Evolutionary conservation across 2,888 invertebrate species (phyloP), one percentile per base, ranked within the genome.

Genomic region (Brachyptera putata): DNA sequence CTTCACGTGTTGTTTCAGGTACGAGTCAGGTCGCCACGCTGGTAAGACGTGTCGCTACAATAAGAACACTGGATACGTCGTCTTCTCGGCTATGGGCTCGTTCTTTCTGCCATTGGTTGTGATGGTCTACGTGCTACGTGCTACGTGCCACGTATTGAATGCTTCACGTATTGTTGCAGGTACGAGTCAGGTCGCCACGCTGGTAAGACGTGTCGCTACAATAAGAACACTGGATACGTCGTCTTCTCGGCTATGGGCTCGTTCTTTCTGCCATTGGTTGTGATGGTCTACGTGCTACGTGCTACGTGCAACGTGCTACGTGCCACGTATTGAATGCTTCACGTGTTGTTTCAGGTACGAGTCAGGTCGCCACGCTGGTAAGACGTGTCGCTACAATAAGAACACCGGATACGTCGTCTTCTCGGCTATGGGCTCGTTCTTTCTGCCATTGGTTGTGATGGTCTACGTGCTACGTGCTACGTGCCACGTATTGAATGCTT

Each of bases 211-310:
- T 97, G 97, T 73, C 83, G 89, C 13, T 91, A 97, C 77, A 93
- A 94, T 74, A 87, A 94, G 71, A 93, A 93, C 72, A 86, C 89
- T 39, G 87, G 90, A n/a, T 97, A 96, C 77, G 97, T 97, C 36
- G 88, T 96, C 58, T 91, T 95, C 73, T 95, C 95, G 0, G 96
- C 96, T 3, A 89, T 92, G 83, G 92, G 96, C 0, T 95, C 95
- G 2, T 97, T 97, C 78, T 97, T 95, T 77, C 82, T 95, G 36
- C 97, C 97, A 0, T 92, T 96, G 83, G 83, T 89, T 22, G 91
- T 97, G 13, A 96, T 98, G 95, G 83, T 96, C 56, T 91, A 93
- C 71, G n/a, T n/a, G n/a, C n/a, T n/a, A n/a, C n/a, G n/a, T n/a
- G n/a, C n/a, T n/a, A n/a, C n/a, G n/a, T 92, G 70, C 80, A 95